Evolutionary conservation across 2,797 vertebrate species (phyloP).

Genomic region (Discoglossus pictus): DNA sequence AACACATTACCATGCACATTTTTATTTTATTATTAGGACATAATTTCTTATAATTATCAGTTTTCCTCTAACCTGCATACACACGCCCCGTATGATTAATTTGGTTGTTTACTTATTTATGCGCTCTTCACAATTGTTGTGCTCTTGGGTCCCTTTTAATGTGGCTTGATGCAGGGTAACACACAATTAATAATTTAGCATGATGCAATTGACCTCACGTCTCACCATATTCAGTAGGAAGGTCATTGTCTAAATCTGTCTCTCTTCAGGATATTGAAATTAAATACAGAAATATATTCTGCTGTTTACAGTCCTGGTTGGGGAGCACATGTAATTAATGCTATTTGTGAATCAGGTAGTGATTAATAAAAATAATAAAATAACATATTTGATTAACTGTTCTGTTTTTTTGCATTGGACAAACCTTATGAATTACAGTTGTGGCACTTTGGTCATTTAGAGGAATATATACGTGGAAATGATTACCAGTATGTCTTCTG

Average conservation of each 20-base stretch:
- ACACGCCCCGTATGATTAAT: neutral
- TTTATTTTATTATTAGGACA: too few relatives aligned
- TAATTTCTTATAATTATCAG: neutral
- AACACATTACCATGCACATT: too few relatives aligned
- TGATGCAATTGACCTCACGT: slow-evolving; percentile 1
- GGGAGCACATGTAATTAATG: neutral
- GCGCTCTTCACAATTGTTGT: neutral
- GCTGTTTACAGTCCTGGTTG: neutral
- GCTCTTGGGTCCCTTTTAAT: neutral
- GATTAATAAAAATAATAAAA: too few relatives aligned
- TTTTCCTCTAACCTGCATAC: neutral
- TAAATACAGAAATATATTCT: neutral
- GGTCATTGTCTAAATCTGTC: slow-evolving; percentile 12
- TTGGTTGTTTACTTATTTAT: slow-evolving; percentile 8
- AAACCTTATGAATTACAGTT: neutral
- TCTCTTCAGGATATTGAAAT: slow-evolving; percentile 12
- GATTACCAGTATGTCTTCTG: neutral
- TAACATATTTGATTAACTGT: too few relatives aligned
- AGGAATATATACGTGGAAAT: too few relatives aligned
- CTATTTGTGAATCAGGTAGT: neutral
- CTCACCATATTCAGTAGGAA: slow-evolving; percentile 10
- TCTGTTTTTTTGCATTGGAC: too few relatives aligned
- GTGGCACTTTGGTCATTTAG: neutral
- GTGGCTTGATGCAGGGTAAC: slow-evolving; percentile 5
- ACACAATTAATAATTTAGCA: slow-evolving; percentile 14